Evolutionary conservation across 2,113 vertebrate genomes (phyloP).

Genomic region (Malurus melanocephalus): DNA sequence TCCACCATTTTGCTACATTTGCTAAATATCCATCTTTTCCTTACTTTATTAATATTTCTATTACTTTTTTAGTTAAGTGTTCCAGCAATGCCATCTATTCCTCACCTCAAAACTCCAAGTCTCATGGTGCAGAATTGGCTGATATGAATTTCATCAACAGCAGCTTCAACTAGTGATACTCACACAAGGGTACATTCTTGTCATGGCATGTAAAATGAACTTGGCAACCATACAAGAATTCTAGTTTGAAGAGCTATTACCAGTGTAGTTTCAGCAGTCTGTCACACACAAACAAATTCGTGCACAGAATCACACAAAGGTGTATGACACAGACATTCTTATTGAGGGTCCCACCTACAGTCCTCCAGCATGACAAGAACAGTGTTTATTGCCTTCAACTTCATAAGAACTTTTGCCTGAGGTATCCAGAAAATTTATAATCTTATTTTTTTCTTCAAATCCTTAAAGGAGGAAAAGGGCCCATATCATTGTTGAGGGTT

Average conservation of each 20-base stretch:
- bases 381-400: neutral
- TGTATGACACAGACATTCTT: neutral
- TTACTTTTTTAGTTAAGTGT: neutral
- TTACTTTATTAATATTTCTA: neutral
- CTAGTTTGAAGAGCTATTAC: neutral
- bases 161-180: neutral
- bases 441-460: neutral
- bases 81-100: neutral
- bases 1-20: neutral
- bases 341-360: neutral
- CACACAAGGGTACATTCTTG: neutral
- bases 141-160: neutral
- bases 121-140: neutral
- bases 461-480: neutral
- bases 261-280: neutral
- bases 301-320: neutral
- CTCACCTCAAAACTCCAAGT: neutral
- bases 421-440: neutral
- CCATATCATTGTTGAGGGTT: neutral
- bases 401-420: neutral
- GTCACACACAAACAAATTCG: neutral
- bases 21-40: neutral
- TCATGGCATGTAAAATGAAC: neutral
- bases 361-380: neutral
- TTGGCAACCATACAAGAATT: neutral